These are phyloP conservation scores for Cerceris ruficornis DNA, from an alignment of 2,888 invertebrate genomes.

Conservation along the genomic window DNA sequence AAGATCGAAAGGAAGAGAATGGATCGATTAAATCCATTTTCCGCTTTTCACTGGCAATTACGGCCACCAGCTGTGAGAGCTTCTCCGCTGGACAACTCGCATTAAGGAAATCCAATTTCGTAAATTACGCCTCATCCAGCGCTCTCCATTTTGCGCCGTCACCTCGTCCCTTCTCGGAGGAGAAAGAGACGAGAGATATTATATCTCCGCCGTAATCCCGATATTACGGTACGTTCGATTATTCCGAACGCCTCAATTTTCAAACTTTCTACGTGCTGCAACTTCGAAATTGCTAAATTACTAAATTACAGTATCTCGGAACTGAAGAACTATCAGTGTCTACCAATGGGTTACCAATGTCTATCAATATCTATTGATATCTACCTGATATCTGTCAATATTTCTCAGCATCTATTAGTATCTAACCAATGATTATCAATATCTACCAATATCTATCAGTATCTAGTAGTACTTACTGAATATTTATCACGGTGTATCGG, in stretches of 20 bases:
- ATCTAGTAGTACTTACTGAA: too few species aligned
- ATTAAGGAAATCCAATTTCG: conserved; percentile 42
- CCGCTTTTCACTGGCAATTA: conserved; percentile 53
- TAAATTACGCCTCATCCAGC: background rate
- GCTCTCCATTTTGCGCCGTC: background rate
- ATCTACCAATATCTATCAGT: too few species aligned
- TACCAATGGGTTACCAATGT: too few species aligned
- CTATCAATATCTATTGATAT: too few species aligned
- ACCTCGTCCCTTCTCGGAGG: background rate
- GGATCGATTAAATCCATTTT: conserved; percentile 54
- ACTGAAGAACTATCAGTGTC: too few species aligned
- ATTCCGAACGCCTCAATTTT: background rate
- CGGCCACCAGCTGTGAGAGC: conserved; percentile 22
- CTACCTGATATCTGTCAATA: too few species aligned
- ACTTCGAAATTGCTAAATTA: too few species aligned
- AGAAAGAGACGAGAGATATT: background rate
- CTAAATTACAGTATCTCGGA: too few species aligned
- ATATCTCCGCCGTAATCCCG: background rate
- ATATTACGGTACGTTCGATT: background rate
- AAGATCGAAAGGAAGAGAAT: background rate
- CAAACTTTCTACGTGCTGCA: too few species aligned
- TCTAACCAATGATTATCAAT: too few species aligned
- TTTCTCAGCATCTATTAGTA: too few species aligned
- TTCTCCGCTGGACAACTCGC: conserved; percentile 16
- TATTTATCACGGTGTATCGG: too few species aligned